Evolutionary conservation across 2,113 vertebrate species (phyloP), one percentile per base, ranked within the genome.

Genomic region (Ciconia boyciana): DNA sequence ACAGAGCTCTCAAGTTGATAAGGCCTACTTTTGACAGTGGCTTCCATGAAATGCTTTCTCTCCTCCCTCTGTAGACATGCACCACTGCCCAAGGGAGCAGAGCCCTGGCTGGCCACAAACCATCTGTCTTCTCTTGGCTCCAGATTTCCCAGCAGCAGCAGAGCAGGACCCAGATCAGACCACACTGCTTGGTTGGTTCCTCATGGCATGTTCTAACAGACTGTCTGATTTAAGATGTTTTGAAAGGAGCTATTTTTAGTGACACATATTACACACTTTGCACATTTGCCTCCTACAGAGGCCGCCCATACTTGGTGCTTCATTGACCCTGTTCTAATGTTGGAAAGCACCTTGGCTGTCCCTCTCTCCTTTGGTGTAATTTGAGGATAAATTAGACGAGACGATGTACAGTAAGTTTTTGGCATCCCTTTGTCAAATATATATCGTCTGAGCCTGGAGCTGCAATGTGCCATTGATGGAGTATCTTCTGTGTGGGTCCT

Each of bases 101-200:
- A 74, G 55, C 44, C 55, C 52, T 77, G 48, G 25, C 64, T 94
- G 93, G 46, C 62, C 84, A 85, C 57, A 90, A 60, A 46, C 39
- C 89, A 34, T 41, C 75, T 66, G 34, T 41, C 55, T 51, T 71
- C 61, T 62, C 78, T 21, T 60, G 83, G 55, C 61, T 51, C 6
- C 89, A 39, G 65, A 46, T 58, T 60, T 82, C 55, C 46, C 34
- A 82, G 62, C 41, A 60, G 87, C 83, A 94, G 69, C 83, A 87
- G 58, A 89, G 78, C 54, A 82, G 70, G 84, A 80, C 83, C 58
- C 48, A 16, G 18, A 28, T 3, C 70, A 82, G 46, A 29, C 61
- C 15, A 10, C 29, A 16, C 34, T n/a, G 70, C 70, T 72, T 32
- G 83, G 39, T 11, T 83, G 76, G 46, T 12, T 79, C 66, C 86